Evolutionary conservation across 2,113 vertebrate genomes (phyloP).

Genomic region (Serilophus lunatus): DNA sequence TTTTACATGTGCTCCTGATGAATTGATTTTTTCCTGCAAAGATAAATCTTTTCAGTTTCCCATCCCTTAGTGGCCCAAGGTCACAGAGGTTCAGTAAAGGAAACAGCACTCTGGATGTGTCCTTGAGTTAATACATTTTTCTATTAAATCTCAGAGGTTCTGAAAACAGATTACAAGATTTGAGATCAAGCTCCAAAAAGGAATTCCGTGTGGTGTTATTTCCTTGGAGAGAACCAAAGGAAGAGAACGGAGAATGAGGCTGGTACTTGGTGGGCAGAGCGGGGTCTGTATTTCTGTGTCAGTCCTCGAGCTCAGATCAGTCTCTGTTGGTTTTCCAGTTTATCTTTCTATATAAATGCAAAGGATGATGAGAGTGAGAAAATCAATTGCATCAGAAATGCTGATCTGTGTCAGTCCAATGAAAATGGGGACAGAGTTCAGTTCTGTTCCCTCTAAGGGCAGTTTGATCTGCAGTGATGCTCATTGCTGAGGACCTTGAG

Average conservation of each 20-base stretch:
- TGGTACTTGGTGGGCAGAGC: background rate
- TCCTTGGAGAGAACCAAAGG: background rate
- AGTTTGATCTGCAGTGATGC: no score
- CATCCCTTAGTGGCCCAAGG: background rate
- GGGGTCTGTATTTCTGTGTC: background rate
- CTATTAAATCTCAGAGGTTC: background rate
- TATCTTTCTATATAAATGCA: background rate
- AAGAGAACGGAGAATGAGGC: background rate
- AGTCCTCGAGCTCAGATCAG: background rate
- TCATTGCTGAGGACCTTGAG: no score
- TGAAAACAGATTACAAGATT: background rate
- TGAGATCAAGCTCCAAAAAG: background rate
- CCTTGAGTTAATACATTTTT: background rate
- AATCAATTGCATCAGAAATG: background rate
- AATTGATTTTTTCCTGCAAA: background rate
- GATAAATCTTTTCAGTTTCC: background rate
- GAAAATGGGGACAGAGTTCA: background rate
- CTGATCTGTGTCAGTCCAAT: background rate
- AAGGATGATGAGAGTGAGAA: background rate
- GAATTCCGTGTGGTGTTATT: background rate
- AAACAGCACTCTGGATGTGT: background rate
- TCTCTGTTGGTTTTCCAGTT: background rate
- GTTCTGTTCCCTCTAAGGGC: no score
- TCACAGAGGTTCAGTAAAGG: background rate
- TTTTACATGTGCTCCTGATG: background rate